Base-by-base conservation (phyloP, 2,797 vertebrate genomes). In the Acanthurus leucopareius region DNA sequence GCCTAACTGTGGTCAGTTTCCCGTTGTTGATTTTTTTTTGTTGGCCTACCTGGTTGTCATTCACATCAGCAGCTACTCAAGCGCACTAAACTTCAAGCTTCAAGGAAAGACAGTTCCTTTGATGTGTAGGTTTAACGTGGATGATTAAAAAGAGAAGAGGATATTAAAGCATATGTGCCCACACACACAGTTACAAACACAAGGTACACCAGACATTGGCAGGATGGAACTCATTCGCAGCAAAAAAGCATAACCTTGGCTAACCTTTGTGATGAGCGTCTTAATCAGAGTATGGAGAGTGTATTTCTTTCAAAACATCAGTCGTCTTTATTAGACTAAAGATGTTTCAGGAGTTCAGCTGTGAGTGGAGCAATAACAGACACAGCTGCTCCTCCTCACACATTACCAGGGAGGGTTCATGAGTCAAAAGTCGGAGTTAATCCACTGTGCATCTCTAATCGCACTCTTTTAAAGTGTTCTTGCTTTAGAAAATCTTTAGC, bases 91-190 rank as follows among this genome's bases (percentile, higher is more conserved):
- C 86, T 88, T 89, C 82, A 88, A 92, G 40, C 40, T 42, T 42
- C 40, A 42, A 42, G 80, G 60, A 75, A 63, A 83, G 28, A 62
- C 58, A 51, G 32, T 49, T 80, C 19, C 79, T 89, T 86, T 92
- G 88, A 90, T 90, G 80, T 80, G 72, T 9, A 53, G 56, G 64
- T 81, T 81, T 63, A 69, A 10, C 63, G 51, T 65, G 82, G 77
- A 73, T 88, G 86, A 89, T 93, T 89, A 81, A 81, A 89, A 85
- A 77, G 73, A 77, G 58, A 73, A 74, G 78, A 73, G 38, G 38
- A 86, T 77, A 69, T 75, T 38, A 69, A 49, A 69, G 73, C 66
- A 79, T 66, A 85, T 76, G 71, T 45, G 59, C 57, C n/a, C 67
- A 56, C 42, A 66, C 48, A 16, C 22, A 73, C 69, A 7, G 32